Evolutionary conservation across 1,140 invertebrate genomes (phyloP), one percentile per base, ranked within the genome.

Genomic region (Penaeus vannamei): DNA sequence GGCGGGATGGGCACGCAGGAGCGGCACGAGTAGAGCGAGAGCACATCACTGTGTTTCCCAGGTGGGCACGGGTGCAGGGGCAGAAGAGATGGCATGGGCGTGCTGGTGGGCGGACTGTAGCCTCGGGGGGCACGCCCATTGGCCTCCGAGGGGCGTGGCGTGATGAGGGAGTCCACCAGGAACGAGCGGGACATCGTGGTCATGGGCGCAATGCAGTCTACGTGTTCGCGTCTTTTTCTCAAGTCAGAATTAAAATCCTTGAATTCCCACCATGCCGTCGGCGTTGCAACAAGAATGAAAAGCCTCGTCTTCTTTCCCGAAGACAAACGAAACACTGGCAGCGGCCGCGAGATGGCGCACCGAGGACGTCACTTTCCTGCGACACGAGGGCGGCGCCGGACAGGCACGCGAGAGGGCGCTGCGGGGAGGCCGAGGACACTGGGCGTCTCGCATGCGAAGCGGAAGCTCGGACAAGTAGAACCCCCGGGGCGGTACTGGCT

Each of bases 101-200:
- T 76, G 53, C 20, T 77, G 42, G 82, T 29, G 83, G 90, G 83
- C 69, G 86, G 86, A 66, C 86, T 79, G 81, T 87, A 84, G 59
- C 66, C 23, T 59, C 87, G 46, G 32, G 76, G 76, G 19, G 29
- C 60, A 81, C 86, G 60, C 42, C 81, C 59, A 46, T 29, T 85
- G 77, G 82, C 23, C 19, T 87, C 83, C 17, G 86, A 36, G 53
- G 62, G 23, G 8, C 81, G 84, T 1, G 90, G 88, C 53, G 89
- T 86, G 42, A 92, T 92, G 61, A 92, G 91, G 23, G 92, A 92
- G 84, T 92, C 92, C 66, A 92, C 92, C 61, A 91, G 90, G 87
- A 92, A 92, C 53, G 92, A 92, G 46, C 92, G 91, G 53, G 92
- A 92, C 92, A 92, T 92, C 22, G 77, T 77, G 85, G 83, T 83